phyloP scores from a whole-genome alignment of 2,888 invertebrate species.

The Drosophila ezoana region DNA sequence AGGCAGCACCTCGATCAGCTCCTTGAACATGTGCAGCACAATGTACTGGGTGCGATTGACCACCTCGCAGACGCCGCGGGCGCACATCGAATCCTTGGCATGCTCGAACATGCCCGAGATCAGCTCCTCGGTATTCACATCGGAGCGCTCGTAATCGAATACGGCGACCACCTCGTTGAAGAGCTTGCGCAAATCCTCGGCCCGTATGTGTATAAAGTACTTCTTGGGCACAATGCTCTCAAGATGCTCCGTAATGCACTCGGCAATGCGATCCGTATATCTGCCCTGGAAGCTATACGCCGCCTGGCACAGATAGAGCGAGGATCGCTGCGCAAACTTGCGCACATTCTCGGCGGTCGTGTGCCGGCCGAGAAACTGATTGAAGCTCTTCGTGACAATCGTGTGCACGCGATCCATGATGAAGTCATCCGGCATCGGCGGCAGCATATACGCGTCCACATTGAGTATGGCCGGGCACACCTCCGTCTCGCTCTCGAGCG shows the following conservation, averaged over 20 bases:
- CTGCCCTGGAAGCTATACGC: constrained; percentile 82
- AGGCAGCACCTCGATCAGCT: constrained; percentile 80
- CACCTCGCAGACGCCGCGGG: constrained; percentile 51
- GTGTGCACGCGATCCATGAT: constrained; percentile 81
- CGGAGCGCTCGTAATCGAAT: constrained; percentile 79
- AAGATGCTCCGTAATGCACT: constrained; percentile 80
- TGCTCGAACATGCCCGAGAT: constrained; percentile 79
- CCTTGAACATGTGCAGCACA: constrained; percentile 73
- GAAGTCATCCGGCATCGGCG: constrained; percentile 79
- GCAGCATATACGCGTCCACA: constrained; percentile 72
- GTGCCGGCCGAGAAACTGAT: constrained; percentile 69
- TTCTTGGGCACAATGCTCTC: constrained; percentile 82
- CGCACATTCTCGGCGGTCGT: constrained; percentile 76
- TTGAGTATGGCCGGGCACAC: constrained; percentile 74
- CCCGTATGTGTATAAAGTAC: constrained; percentile 77
- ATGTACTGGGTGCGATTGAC: constrained; percentile 80
- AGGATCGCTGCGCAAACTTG: constrained; percentile 78
- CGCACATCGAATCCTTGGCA: constrained; percentile 70
- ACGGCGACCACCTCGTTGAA: constrained; percentile 80
- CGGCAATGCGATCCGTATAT: constrained; percentile 80
- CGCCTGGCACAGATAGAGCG: constrained; percentile 82
- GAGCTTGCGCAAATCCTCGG: constrained; percentile 76
- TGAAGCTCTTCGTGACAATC: constrained; percentile 80
- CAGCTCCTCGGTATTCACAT: constrained; percentile 79
- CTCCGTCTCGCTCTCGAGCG: constrained; percentile 31